Percentiles rank a stretch among this genome's conserved stretches.
Conservation (phyloP, 2,888 invertebrate species). For the Buathra laborator region DNA sequence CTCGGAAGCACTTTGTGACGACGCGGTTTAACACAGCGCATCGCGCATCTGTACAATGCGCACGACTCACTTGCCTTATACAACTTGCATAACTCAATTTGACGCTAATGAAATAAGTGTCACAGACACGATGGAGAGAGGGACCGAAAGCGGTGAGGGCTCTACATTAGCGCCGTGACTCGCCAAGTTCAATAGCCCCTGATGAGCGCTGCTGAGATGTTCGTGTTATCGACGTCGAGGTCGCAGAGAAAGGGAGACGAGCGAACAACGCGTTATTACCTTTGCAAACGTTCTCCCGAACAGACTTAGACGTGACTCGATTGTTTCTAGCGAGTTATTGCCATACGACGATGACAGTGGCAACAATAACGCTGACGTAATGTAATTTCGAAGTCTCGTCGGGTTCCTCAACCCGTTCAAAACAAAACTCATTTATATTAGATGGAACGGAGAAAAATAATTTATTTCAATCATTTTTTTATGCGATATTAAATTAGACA, state of each 20-base stretch:
- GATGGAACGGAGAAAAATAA: neutral
- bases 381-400: constrained; percentile 10
- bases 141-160: constrained; percentile 10
- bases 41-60: constrained; percentile 25
- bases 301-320: constrained; percentile 43
- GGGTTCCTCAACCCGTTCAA: neutral
- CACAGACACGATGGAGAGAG: constrained; percentile 58
- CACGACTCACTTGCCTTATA: constrained; percentile 47
- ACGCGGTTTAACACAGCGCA: constrained; percentile 22
- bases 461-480: neutral
- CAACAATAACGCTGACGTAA: constrained; percentile 38
- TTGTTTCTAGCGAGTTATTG: constrained; percentile 49
- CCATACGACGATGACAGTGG: constrained; percentile 37
- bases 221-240: constrained; percentile 9
- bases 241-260: constrained; percentile 39
- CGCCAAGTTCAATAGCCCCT: constrained; percentile 61
- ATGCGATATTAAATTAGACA: neutral
- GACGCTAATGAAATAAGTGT: constrained; percentile 78
- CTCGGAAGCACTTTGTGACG: constrained; percentile 53
- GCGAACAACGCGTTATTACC: constrained; percentile 22
- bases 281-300: constrained; percentile 32
- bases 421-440: neutral
- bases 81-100: constrained; percentile 77
- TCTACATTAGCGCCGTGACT: constrained; percentile 49
- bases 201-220: constrained; percentile 40